These are phyloP conservation scores for Matsumurasca onukii DNA, from an alignment of 1,140 invertebrate genomes.

Conservation along the genomic window DNA sequence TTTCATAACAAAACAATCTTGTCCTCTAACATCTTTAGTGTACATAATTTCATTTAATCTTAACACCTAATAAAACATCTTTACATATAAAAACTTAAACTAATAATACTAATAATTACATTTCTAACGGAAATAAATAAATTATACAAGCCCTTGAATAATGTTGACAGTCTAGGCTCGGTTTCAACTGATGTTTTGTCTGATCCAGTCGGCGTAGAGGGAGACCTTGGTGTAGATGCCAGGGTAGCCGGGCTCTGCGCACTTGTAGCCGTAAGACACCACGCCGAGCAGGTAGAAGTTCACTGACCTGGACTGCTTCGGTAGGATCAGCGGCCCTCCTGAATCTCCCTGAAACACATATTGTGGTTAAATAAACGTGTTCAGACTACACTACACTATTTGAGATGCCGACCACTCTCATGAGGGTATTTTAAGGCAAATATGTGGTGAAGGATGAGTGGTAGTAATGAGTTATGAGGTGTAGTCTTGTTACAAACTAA, in stretches of 20 bases:
- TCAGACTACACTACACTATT: too few relatives aligned
- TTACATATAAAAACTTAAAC: too few relatives aligned
- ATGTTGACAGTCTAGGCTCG: not conserved
- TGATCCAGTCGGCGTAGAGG: conserved; percentile 61
- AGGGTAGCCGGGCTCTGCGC: conserved; percentile 69
- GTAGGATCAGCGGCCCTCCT: conserved; percentile 76
- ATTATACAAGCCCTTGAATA: too few relatives aligned
- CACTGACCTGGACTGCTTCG: conserved; percentile 43
- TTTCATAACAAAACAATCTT: too few relatives aligned
- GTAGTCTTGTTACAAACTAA: not conserved
- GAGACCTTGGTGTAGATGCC: conserved; percentile 77
- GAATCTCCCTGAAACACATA: conserved; percentile 67
- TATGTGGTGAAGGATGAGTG: not conserved
- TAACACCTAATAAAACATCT: too few relatives aligned
- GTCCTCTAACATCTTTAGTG: too few relatives aligned
- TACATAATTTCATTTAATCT: too few relatives aligned
- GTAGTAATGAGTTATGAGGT: not conserved
- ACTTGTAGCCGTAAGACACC: conserved; percentile 71
- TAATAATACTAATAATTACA: too few relatives aligned
- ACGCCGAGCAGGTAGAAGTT: conserved; percentile 65
- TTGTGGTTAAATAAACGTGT: not conserved
- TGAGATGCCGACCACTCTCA: too few relatives aligned
- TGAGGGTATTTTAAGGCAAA: not conserved
- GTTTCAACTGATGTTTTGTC: conserved; percentile 19
- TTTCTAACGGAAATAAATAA: too few relatives aligned